phyloP scores from a whole-genome alignment of 1,140 invertebrate genomes.

The Sminthurinus signatus region DNA sequence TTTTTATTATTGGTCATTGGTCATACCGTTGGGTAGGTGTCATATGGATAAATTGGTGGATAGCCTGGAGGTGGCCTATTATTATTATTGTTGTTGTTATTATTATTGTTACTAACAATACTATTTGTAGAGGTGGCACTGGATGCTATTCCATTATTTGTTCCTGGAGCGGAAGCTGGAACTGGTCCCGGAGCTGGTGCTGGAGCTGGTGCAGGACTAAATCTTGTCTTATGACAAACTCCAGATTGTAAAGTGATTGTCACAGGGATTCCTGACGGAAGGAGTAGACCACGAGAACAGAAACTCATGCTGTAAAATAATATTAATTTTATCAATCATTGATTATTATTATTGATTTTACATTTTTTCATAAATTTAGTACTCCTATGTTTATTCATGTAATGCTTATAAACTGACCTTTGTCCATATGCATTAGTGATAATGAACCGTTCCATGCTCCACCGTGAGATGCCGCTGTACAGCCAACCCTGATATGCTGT shows the following conservation, averaged over 20 bases:
- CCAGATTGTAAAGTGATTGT: constrained; percentile 65
- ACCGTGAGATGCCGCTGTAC: constrained; percentile 68
- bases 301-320: constrained; percentile 60
- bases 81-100: too few species aligned
- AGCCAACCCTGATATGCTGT: constrained; percentile 87
- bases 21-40: constrained; percentile 10
- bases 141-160: too few species aligned
- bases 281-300: constrained; percentile 63
- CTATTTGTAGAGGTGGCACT: too few species aligned
- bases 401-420: too few species aligned
- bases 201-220: not conserved
- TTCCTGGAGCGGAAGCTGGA: too few species aligned
- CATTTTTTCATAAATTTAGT: not conserved
- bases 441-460: constrained; percentile 74
- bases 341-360: not conserved
- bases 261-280: constrained; percentile 66
- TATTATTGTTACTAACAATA: too few species aligned
- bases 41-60: constrained; percentile 15
- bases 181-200: too few species aligned
- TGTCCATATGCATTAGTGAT: constrained; percentile 79
- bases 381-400: too few species aligned
- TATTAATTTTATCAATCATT: too few species aligned
- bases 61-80: not conserved
- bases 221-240: constrained; percentile 59
- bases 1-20: too few species aligned